These are phyloP conservation scores for Iguana delicatissima DNA, from an alignment of 2,797 vertebrate genomes.

Conservation along the genomic window DNA sequence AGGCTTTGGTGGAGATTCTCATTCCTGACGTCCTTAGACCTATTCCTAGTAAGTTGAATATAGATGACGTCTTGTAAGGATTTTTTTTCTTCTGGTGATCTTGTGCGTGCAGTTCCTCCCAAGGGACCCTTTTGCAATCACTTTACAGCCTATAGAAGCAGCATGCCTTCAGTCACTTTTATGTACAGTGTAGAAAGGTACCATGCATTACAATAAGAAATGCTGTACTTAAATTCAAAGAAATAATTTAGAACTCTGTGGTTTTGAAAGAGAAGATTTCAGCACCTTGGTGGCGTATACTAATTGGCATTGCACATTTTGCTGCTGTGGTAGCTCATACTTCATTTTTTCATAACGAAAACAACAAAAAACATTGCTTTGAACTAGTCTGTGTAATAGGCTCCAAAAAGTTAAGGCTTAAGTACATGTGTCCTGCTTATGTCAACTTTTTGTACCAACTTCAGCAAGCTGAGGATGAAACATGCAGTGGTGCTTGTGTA, in stretches of 20 bases:
- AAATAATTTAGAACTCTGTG: background rate
- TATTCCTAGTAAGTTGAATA: constrained; percentile 87
- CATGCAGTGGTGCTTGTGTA: background rate
- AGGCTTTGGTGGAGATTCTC: constrained; percentile 89
- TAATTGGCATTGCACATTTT: constrained; percentile 25
- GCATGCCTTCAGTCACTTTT: background rate
- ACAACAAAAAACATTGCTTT: background rate
- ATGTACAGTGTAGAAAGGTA: constrained; percentile 18
- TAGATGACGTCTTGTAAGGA: constrained; percentile 62
- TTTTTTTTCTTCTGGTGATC: constrained; percentile 60
- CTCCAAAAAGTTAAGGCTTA: background rate
- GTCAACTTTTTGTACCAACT: constrained; percentile 33
- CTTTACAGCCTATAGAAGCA: constrained; percentile 35
- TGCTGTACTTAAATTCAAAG: background rate
- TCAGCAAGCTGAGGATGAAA: background rate
- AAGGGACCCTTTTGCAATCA: constrained; percentile 54
- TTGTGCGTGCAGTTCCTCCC: constrained; percentile 58
- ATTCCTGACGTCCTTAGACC: constrained; percentile 90
- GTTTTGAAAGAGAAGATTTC: background rate
- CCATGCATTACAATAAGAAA: constrained; percentile 6
- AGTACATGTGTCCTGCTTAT: background rate
- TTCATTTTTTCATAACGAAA: constrained; percentile 34
- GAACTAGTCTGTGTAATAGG: background rate
- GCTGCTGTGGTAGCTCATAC: background rate
- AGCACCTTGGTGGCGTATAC: constrained; percentile 9